Evolutionary conservation across 2,797 vertebrate species (phyloP).

Genomic region (Ctenosaura bakeri): DNA sequence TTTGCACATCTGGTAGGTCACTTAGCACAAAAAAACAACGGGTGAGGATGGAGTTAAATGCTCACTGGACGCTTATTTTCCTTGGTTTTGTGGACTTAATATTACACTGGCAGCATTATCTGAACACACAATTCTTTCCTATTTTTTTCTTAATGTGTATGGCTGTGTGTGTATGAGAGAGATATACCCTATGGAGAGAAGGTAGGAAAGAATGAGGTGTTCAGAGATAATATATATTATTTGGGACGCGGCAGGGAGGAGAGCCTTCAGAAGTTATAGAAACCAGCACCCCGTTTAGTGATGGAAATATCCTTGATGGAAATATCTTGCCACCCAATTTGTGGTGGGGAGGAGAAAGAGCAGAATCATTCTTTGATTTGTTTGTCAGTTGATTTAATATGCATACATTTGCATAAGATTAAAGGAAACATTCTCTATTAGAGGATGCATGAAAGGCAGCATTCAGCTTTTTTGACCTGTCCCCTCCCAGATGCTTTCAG

Average conservation of each 20-base stretch:
- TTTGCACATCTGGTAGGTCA: slow-evolving; percentile 18
- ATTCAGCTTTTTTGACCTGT: not conserved
- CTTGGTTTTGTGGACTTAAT: slow-evolving; percentile 23
- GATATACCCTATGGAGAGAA: not conserved
- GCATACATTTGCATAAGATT: not conserved
- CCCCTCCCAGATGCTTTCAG: not conserved
- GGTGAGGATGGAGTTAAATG: slow-evolving; percentile 10
- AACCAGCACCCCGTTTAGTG: not conserved
- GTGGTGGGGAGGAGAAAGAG: too few species aligned
- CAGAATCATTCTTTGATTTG: too few species aligned
- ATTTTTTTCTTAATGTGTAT: not conserved
- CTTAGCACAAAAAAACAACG: not conserved
- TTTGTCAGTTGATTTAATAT: not conserved
- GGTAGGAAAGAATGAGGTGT: not conserved
- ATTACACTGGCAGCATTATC: slow-evolving; percentile 26
- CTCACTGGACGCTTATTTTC: not conserved
- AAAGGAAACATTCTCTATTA: not conserved
- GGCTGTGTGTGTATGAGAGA: not conserved
- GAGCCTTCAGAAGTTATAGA: not conserved
- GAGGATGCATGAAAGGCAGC: not conserved
- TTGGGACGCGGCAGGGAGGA: too few species aligned
- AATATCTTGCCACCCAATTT: too few species aligned
- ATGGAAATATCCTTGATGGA: not conserved
- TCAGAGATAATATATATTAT: not conserved
- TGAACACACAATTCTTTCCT: slow-evolving; percentile 26